These are phyloP conservation scores for Aeoliscus strigatus DNA, from an alignment of 2,797 vertebrate species.

Conservation along the genomic window DNA sequence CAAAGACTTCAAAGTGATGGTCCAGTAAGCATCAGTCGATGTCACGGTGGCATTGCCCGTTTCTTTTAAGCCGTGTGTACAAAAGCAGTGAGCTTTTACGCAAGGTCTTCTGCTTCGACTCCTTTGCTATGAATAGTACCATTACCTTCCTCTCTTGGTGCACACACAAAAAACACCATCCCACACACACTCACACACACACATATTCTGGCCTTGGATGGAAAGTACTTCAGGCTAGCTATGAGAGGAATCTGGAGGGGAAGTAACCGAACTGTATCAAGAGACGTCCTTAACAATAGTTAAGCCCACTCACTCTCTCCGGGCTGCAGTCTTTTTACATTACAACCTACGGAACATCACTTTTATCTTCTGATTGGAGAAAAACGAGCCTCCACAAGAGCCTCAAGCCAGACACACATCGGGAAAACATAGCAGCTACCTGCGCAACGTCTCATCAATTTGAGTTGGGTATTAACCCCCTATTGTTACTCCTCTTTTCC, in stretches of 20 bases:
- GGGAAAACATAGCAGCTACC: constrained; percentile 14
- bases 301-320: constrained; percentile 33
- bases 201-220: constrained; percentile 32
- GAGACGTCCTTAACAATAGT: constrained; percentile 33
- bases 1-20: too few relatives aligned
- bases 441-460: constrained; percentile 27
- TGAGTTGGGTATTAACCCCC: constrained; percentile 30
- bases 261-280: constrained; percentile 13
- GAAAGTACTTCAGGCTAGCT: constrained; percentile 31
- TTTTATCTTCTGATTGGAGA: constrained; percentile 15
- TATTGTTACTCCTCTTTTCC: constrained; percentile 13
- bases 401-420: constrained; percentile 35
- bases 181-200: constrained; percentile 26
- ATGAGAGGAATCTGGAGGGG: too few relatives aligned
- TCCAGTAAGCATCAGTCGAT: too few relatives aligned
- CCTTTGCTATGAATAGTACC: constrained; percentile 60
- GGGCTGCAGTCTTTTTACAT: constrained; percentile 29
- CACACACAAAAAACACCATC: constrained; percentile 39
- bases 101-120: constrained; percentile 60
- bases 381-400: constrained; percentile 31
- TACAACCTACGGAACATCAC: constrained; percentile 37
- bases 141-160: constrained; percentile 60
- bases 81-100: too few relatives aligned
- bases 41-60: too few relatives aligned
- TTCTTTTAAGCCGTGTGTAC: too few relatives aligned